These are phyloP conservation scores for Catharus bicknelli DNA, from an alignment of 2,113 vertebrate species.

Conservation along the genomic window DNA sequence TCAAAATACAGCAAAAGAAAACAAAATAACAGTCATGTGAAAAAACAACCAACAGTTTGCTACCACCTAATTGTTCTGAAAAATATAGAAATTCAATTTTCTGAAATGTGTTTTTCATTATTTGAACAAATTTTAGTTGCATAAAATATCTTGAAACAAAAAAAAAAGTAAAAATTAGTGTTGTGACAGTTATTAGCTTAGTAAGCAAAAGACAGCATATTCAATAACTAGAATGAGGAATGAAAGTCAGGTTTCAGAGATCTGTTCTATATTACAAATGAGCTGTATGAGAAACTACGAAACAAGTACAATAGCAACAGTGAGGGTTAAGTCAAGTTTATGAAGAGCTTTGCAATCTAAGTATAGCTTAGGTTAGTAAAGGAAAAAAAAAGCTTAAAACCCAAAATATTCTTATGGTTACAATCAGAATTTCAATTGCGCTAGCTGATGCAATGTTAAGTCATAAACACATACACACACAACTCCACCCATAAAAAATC, in stretches of 20 bases:
- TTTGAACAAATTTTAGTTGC: background rate
- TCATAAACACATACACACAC: background rate
- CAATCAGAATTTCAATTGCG: background rate
- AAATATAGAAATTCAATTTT: background rate
- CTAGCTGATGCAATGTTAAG: background rate
- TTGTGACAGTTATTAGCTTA: background rate
- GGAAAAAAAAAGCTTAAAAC: background rate
- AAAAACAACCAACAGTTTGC: background rate
- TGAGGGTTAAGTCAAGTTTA: background rate
- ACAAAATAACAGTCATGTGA: conserved; percentile 16
- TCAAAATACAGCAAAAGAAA: conserved; percentile 23
- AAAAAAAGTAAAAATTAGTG: background rate
- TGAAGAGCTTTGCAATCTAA: background rate
- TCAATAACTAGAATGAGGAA: background rate
- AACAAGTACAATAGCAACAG: background rate
- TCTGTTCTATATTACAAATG: background rate
- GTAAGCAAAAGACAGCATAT: background rate
- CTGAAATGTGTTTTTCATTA: background rate
- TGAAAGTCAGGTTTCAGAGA: background rate
- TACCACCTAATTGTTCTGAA: background rate
- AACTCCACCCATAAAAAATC: background rate
- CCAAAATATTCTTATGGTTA: background rate
- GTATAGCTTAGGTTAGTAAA: background rate
- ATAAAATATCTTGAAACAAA: background rate
- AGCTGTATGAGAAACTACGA: background rate